A percentile compares a stretch with the other conserved stretches of the same genome.
These are phyloP conservation scores for Lithodes maja DNA, from an alignment of 2,888 invertebrate genomes.

Conservation along the genomic window DNA sequence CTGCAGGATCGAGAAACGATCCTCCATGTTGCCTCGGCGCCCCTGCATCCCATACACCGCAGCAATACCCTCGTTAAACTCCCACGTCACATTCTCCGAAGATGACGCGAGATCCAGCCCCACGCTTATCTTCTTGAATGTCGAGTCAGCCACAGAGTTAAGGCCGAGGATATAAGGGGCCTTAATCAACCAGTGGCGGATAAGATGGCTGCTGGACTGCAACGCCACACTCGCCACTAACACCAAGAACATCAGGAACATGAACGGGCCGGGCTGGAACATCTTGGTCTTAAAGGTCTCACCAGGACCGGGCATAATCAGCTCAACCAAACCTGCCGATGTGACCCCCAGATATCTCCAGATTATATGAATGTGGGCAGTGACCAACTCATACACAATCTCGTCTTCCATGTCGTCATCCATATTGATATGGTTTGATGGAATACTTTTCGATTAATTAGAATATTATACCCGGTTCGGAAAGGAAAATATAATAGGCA, in stretches of 20 bases:
- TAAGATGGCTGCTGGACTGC: constrained; percentile 55
- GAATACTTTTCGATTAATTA: too few species aligned
- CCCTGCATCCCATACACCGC: constrained; percentile 85
- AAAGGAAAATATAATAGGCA: neutral
- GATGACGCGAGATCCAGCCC: constrained; percentile 37
- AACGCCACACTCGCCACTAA: constrained; percentile 56
- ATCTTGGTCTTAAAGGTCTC: constrained; percentile 57
- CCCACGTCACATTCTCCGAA: constrained; percentile 45
- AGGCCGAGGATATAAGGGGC: constrained; percentile 43
- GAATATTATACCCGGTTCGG: too few species aligned
- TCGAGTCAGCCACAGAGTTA: constrained; percentile 32
- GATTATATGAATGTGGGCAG: constrained; percentile 58
- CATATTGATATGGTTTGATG: constrained; percentile 25
- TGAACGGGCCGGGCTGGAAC: constrained; percentile 55
- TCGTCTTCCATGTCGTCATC: constrained; percentile 68
- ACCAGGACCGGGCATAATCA: constrained; percentile 51
- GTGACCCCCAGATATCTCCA: constrained; percentile 57
- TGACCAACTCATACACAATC: constrained; percentile 60
- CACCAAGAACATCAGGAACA: constrained; percentile 58
- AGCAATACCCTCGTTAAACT: constrained; percentile 63
- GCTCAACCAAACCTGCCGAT: constrained; percentile 43
- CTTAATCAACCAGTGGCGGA: constrained; percentile 39
- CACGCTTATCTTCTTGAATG: constrained; percentile 42
- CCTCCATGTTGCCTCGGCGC: constrained; percentile 93
- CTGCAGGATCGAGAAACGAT: constrained; percentile 91